These are phyloP conservation scores for Caenorhabditis afra DNA, from an alignment of 2,888 invertebrate species.

Conservation along the genomic window DNA sequence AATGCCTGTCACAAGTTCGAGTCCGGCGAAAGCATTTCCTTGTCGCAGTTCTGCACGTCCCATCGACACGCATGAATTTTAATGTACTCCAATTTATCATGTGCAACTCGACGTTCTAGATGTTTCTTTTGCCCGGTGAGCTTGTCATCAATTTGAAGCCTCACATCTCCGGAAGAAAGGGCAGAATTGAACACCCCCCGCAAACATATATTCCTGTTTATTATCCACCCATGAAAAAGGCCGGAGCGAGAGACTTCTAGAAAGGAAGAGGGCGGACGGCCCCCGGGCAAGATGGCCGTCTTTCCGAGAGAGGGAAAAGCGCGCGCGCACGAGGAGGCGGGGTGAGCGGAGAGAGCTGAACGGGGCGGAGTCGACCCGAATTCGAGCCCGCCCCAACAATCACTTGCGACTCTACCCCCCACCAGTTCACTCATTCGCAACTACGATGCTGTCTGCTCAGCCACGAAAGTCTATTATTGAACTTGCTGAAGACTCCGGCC, in stretches of 20 bases:
- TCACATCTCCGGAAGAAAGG: constrained; percentile 14
- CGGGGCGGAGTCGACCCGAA: constrained; percentile 57
- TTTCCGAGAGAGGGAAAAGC: constrained; percentile 10
- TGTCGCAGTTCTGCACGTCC: no score
- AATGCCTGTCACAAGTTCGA: no score
- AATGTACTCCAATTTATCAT: no score
- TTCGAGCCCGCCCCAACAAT: constrained; percentile 48
- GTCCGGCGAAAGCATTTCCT: no score
- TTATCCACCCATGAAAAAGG: constrained; percentile 30
- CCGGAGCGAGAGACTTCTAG: constrained; percentile 24
- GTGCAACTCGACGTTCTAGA: no score
- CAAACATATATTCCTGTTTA: constrained; percentile 45
- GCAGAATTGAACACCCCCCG: constrained; percentile 14
- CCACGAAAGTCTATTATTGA: constrained; percentile 76
- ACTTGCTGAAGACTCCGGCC: constrained; percentile 75
- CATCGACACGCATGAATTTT: no score
- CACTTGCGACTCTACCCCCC: constrained; percentile 37
- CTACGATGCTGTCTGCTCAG: constrained; percentile 41
- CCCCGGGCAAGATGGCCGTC: constrained; percentile 8
- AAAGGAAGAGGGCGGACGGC: constrained; percentile 27
- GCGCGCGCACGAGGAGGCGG: constrained; percentile 21
- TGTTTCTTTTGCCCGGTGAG: no score
- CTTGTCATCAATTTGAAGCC: no score
- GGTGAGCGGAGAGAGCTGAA: constrained; percentile 29
- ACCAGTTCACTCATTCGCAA: constrained; percentile 28